Evolutionary conservation across 2,888 invertebrate species (phyloP).

Genomic region (Mythimna ferrago): DNA sequence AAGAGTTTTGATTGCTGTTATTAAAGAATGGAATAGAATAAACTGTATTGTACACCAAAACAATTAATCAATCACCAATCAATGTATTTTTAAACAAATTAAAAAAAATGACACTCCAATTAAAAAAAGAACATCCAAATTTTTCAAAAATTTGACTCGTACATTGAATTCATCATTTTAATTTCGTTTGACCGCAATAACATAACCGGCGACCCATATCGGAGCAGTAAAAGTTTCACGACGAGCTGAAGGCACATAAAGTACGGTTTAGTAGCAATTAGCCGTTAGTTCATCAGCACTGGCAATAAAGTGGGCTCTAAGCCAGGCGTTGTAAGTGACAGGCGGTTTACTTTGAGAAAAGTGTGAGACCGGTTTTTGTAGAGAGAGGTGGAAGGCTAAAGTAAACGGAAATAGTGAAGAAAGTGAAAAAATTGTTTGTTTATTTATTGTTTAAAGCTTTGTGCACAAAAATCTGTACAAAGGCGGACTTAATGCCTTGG

Average conservation of each 20-base stretch:
- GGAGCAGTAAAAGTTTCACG: constrained; percentile 54
- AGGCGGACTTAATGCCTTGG: too few relatives aligned
- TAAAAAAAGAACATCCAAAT: constrained; percentile 15
- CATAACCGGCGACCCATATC: constrained; percentile 48
- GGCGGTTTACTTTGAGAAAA: constrained; percentile 27
- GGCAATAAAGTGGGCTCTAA: constrained; percentile 61
- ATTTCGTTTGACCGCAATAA: constrained; percentile 43
- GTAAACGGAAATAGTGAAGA: too few relatives aligned
- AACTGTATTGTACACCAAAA: too few relatives aligned
- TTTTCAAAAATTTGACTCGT: constrained; percentile 7
- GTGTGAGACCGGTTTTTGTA: not conserved
- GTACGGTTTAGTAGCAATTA: constrained; percentile 65
- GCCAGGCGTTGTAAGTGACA: constrained; percentile 47
- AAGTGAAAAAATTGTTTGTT: too few relatives aligned
- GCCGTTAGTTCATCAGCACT: constrained; percentile 67
- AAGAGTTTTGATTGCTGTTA: too few relatives aligned
- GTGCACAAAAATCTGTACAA: too few relatives aligned
- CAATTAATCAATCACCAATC: too few relatives aligned
- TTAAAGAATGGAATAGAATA: too few relatives aligned
- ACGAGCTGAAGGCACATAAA: constrained; percentile 50
- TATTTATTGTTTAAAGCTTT: too few relatives aligned
- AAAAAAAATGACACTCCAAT: constrained; percentile 1
- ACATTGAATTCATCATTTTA: constrained; percentile 44
- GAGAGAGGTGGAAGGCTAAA: too few relatives aligned
- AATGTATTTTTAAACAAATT: too few relatives aligned